phyloP scores from a whole-genome alignment of 2,888 invertebrate species.

The Luperina nickerlii region DNA sequence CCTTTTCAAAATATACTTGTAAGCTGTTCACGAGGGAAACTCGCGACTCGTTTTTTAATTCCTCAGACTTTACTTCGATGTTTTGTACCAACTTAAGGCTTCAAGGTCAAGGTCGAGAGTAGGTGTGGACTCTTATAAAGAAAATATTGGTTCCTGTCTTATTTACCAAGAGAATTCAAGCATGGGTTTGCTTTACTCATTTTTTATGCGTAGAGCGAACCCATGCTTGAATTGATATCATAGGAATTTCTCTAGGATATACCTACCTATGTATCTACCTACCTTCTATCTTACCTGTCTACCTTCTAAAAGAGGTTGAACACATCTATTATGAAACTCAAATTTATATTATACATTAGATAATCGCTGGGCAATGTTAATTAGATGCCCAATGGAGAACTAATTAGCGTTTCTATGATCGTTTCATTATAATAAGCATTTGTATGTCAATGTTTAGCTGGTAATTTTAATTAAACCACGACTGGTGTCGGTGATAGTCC shows the following conservation, averaged over 20 bases:
- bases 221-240: no score
- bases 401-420: not conserved
- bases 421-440: conserved; percentile 5
- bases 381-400: not conserved
- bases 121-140: not conserved
- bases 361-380: no score
- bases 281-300: not conserved
- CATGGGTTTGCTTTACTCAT: not conserved
- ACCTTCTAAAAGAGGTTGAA: not conserved
- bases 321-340: not conserved
- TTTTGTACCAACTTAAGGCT: conserved; percentile 1
- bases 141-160: not conserved
- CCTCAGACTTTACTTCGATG: not conserved
- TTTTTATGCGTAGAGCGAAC: no score
- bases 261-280: not conserved
- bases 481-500: conserved; percentile 55
- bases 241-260: not conserved
- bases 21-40: conserved; percentile 15
- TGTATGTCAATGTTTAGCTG: conserved; percentile 11
- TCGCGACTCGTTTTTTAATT: not conserved
- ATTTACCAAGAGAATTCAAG: not conserved
- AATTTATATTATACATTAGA: not conserved
- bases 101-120: conserved; percentile 2
- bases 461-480: conserved; percentile 52
- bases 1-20: conserved; percentile 24